These are phyloP conservation scores for Acanthis flammea DNA, from an alignment of 2,797 vertebrate genomes.

Conservation along the genomic window DNA sequence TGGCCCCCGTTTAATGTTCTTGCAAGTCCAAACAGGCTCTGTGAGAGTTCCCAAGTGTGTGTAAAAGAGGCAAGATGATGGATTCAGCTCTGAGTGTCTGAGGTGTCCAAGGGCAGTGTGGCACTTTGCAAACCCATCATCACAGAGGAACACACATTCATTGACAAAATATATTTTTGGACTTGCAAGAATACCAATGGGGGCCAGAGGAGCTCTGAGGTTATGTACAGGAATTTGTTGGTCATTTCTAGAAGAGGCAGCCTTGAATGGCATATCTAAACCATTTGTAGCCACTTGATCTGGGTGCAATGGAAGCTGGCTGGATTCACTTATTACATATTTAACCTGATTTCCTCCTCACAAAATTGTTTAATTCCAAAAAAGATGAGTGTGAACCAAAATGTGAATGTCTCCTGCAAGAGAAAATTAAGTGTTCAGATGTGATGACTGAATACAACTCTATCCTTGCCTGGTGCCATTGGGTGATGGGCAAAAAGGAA, in stretches of 20 bases:
- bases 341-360: background rate
- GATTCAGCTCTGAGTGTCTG: background rate
- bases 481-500: background rate
- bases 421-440: background rate
- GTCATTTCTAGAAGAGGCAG: background rate
- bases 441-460: background rate
- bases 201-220: background rate
- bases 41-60: accelerated
- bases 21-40: background rate
- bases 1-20: background rate
- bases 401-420: background rate
- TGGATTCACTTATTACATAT: background rate
- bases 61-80: background rate
- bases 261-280: background rate
- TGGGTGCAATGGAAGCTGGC: background rate
- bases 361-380: background rate
- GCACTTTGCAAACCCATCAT: background rate
- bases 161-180: background rate
- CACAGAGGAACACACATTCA: background rate
- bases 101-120: background rate
- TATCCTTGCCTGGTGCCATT: background rate
- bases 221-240: background rate
- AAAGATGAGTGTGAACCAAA: background rate
- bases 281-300: background rate
- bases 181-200: background rate